Conservation (phyloP, 1,140 invertebrate species). For the Antheraea mylitta region DNA sequence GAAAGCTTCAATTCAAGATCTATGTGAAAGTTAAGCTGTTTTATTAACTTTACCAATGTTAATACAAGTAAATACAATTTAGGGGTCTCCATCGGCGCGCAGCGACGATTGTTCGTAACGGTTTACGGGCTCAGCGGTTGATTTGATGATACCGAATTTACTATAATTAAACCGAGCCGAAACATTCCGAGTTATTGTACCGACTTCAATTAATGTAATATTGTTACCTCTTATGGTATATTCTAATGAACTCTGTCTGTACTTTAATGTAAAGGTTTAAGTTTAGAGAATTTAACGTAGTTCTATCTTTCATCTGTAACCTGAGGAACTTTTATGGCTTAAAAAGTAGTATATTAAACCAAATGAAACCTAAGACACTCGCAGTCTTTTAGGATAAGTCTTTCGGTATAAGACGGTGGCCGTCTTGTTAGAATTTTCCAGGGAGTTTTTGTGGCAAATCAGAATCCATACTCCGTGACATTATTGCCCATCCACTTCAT, state of each 20-base stretch:
- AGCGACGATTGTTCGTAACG: constrained; percentile 4
- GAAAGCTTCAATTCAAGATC: too few species aligned
- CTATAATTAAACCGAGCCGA: constrained; percentile 12
- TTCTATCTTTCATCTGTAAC: too few species aligned
- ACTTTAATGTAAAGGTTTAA: not conserved
- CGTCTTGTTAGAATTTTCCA: too few species aligned
- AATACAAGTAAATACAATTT: constrained; percentile 7
- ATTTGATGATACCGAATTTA: constrained; percentile 13
- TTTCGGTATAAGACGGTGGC: too few species aligned
- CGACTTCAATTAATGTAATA: constrained; percentile 15
- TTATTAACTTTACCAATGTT: constrained; percentile 8
- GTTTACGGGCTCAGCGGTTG: constrained; percentile 9
- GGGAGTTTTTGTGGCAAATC: too few species aligned
- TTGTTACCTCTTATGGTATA: constrained; percentile 5
- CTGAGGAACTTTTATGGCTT: too few species aligned
- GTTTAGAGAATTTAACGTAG: not conserved
- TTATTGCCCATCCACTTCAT: too few species aligned
- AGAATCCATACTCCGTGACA: too few species aligned
- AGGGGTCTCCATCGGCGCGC: not conserved
- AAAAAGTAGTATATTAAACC: too few species aligned
- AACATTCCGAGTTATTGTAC: constrained; percentile 12
- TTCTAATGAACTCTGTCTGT: constrained; percentile 7
- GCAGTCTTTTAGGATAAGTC: too few species aligned
- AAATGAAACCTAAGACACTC: too few species aligned
- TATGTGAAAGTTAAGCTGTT: too few species aligned